Evolutionary conservation across 2,113 vertebrate species (phyloP), one percentile per base, ranked within the genome.

Genomic region (Mungos mungo): DNA sequence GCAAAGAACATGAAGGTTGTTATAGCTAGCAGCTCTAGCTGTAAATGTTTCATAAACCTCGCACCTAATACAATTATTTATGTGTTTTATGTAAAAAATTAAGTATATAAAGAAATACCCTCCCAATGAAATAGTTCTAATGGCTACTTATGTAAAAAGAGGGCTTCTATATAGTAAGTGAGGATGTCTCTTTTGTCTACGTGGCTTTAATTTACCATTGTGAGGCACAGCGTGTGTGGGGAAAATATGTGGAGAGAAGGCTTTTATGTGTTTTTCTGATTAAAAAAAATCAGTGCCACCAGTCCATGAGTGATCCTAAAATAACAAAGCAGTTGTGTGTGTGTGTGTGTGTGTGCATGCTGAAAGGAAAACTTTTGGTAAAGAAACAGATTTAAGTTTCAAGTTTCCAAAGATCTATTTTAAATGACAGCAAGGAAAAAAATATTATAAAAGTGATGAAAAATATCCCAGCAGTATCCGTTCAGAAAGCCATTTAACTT

Each of bases 401-500:
- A 97, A 96, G 94, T 98, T 98, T 97, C 97, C 90, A 86, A 96
- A 85, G 92, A 97, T 90, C 96, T 97, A 96, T 98, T 98, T 97
- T 98, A 97, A 97, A 97, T 97, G 97, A 97, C 97, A 96, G 92
- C 80, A 33, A 96, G 76, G 79, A 94, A 96, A 98, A 97, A 95
- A 95, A 96, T 96, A 96, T 96, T 98, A 82, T 97, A 96, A 96
- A 98, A 98, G 98, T 96, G 97, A 98, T 97, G 97, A 97, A 98
- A 98, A 97, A 97, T 98, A 98, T 98, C 97, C 96, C 97, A 98
- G 96, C 98, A 98, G 96, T 97, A 90, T 96, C 96, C 97, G 92
- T 96, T 97, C 95, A 97, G 96, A 97, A 96, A 97, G 96, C 96
- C 95, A 96, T 96, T 95, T 92, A 87, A 95, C 95, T 97, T 97